These are phyloP conservation scores for Tinea pellionella DNA, from an alignment of 2,888 invertebrate genomes.

Conservation along the genomic window DNA sequence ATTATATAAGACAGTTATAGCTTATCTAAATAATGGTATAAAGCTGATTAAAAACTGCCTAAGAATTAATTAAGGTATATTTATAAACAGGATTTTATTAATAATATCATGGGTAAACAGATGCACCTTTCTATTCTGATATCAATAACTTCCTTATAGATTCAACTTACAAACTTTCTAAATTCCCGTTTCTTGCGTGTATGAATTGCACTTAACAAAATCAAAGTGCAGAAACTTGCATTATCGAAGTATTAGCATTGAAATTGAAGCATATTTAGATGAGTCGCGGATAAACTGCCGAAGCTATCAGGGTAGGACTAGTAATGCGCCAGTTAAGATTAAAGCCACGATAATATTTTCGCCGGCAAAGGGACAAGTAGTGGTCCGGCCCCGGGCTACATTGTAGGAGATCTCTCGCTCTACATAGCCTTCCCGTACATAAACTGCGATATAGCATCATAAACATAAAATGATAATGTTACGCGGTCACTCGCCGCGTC, in stretches of 20 bases:
- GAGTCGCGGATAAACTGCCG: slow-evolving; percentile 8
- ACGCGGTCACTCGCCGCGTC: slow-evolving; percentile 6
- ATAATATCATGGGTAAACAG: not conserved
- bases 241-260: slow-evolving; percentile 12
- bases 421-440: not conserved
- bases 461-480: slow-evolving; percentile 28
- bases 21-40: too few species aligned
- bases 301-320: not conserved
- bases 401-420: slow-evolving; percentile 11
- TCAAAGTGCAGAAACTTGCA: slow-evolving; percentile 4
- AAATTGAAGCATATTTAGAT: slow-evolving; percentile 15
- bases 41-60: too few species aligned
- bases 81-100: too few species aligned
- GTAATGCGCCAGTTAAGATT: slow-evolving; percentile 13
- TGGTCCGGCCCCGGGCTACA: slow-evolving; percentile 8
- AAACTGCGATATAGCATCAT: slow-evolving; percentile 23
- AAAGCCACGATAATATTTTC: slow-evolving; percentile 10
- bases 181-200: not conserved
- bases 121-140: not conserved
- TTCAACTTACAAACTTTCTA: not conserved
- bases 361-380: slow-evolving; percentile 11
- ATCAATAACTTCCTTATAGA: not conserved
- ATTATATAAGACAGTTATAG: too few species aligned
- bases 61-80: too few species aligned
- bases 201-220: slow-evolving; percentile 1